Evolutionary conservation across 2,797 vertebrate species (phyloP).

Genomic region (Amazonetta brasiliensis): DNA sequence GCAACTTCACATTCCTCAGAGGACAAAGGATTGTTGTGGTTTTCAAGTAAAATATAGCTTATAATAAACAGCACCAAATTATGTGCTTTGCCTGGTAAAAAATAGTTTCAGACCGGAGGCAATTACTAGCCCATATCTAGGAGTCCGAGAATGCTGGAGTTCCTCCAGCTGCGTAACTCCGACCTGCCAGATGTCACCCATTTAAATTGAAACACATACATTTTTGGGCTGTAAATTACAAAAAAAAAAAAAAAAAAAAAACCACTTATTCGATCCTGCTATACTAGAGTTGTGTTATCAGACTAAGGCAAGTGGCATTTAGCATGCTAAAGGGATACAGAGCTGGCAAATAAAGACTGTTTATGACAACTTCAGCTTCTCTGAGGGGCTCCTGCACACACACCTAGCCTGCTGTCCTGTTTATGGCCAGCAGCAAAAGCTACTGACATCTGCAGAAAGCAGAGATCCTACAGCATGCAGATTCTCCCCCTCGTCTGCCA

Average conservation of each 20-base stretch:
- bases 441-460: background rate
- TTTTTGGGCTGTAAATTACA: background rate
- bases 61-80: constrained; percentile 44
- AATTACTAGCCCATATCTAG: constrained; percentile 59
- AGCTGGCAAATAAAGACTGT: background rate
- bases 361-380: background rate
- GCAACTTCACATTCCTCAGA: background rate
- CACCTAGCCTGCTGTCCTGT: background rate
- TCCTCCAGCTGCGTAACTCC: constrained; percentile 45
- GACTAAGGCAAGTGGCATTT: background rate
- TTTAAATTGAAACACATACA: background rate
- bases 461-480: background rate
- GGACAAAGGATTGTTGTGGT: constrained; percentile 60
- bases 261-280: background rate
- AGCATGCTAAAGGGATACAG: background rate
- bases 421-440: background rate
- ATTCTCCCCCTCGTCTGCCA: background rate
- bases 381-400: background rate
- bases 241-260: background rate
- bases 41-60: constrained; percentile 69
- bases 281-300: background rate
- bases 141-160: constrained; percentile 16
- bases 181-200: constrained; percentile 60
- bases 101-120: constrained; percentile 61
- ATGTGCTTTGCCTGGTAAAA: constrained; percentile 62